Percentiles rank a stretch among this genome's conserved stretches.
Evolutionary conservation across 1,140 invertebrate genomes (phyloP).

Genomic region (Thereuonema tuberculata): DNA sequence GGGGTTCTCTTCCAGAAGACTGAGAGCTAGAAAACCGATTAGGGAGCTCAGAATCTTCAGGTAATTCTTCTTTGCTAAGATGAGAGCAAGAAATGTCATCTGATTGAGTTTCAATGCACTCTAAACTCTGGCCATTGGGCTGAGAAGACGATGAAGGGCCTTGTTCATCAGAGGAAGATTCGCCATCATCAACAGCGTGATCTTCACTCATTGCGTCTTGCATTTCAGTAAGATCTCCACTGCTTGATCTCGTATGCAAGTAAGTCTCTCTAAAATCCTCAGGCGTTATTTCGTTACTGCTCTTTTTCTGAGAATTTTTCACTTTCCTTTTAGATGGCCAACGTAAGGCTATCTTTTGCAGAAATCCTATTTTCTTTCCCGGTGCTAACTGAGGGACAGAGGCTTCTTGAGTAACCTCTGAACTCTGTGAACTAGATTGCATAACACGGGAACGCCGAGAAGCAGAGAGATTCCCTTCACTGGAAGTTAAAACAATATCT

Average conservation of each 20-base stretch:
- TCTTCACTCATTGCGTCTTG: neutral
- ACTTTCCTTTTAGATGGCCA: constrained; percentile 26
- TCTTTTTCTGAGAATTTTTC: constrained; percentile 13
- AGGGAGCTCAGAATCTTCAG: no score
- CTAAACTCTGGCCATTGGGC: no score
- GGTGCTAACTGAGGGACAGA: no score
- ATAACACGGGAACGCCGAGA: no score
- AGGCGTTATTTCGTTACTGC: constrained; percentile 18
- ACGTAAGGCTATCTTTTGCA: constrained; percentile 26
- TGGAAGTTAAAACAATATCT: no score
- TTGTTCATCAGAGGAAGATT: constrained; percentile 7
- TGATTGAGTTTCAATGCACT: no score
- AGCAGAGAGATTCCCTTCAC: no score
- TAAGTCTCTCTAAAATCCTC: constrained; percentile 24
- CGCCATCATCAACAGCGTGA: neutral
- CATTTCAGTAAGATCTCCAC: neutral
- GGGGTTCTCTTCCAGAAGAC: neutral
- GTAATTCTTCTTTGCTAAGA: neutral
- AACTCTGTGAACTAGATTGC: neutral
- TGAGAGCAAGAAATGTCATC: neutral
- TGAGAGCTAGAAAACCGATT: neutral
- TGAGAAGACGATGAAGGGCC: no score
- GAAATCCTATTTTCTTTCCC: constrained; percentile 23
- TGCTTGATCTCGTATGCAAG: constrained; percentile 1
- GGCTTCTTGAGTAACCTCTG: no score